Conservation (phyloP, 2,797 vertebrate species). For the Lepus oiostolus region DNA sequence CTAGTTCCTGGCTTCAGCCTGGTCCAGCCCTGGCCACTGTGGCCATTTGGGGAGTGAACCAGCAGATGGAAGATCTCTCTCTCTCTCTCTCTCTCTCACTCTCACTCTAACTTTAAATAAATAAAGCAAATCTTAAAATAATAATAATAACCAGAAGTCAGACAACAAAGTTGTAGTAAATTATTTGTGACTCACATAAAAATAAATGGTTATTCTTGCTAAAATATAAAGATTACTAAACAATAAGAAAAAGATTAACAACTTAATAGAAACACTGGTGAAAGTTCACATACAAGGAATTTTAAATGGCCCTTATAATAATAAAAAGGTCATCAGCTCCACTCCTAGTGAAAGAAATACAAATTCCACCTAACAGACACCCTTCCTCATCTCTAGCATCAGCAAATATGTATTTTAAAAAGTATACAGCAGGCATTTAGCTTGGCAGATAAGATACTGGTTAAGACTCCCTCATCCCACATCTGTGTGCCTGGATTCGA, state of each 20-base stretch:
- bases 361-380: background rate
- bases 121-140: too few species aligned
- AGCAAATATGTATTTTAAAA: background rate
- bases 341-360: background rate
- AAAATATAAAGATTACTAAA: background rate
- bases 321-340: background rate
- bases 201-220: background rate
- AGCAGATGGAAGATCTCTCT: too few species aligned
- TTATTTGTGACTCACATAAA: background rate
- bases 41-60: too few species aligned
- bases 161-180: background rate
- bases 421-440: too few species aligned
- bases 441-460: too few species aligned
- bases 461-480: too few species aligned
- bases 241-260: background rate
- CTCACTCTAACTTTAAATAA: too few species aligned
- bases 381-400: background rate
- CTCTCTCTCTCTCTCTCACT: too few species aligned
- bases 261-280: background rate
- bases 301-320: background rate
- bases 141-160: background rate
- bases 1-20: too few species aligned
- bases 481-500: too few species aligned
- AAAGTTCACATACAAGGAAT: background rate
- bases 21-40: too few species aligned